A percentile compares a stretch with the other conserved stretches of the same genome.
These are phyloP conservation scores for Chlorops oryzae DNA, from an alignment of 1,140 invertebrate genomes.

Conservation along the genomic window DNA sequence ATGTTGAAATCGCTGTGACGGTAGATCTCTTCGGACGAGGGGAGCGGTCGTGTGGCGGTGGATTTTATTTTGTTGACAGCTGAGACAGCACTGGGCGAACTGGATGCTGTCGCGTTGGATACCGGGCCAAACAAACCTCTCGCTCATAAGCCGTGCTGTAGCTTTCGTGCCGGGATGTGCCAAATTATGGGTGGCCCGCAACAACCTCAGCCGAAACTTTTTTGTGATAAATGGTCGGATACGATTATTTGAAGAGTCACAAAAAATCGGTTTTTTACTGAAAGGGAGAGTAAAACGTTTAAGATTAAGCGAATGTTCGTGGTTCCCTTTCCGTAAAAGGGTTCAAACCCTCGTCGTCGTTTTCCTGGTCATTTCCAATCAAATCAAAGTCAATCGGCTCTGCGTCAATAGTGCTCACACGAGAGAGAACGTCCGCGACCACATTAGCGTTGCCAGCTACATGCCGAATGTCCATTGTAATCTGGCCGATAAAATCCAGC, in stretches of 20 bases:
- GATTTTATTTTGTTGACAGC: background rate
- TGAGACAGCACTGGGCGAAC: background rate
- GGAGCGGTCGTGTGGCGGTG: background rate
- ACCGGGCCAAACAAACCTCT: background rate
- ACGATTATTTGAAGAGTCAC: background rate
- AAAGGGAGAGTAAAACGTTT: background rate
- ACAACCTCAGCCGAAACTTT: background rate
- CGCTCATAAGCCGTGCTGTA: background rate
- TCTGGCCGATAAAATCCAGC: slow-evolving; percentile 43
- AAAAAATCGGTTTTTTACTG: background rate
- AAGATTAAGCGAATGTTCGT: background rate
- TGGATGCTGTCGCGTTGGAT: background rate
- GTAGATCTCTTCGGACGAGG: background rate
- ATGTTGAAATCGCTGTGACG: background rate
- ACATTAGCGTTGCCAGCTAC: slow-evolving; percentile 36
- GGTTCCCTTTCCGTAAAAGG: background rate
- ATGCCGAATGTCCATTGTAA: slow-evolving; percentile 37
- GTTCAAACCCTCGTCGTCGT: background rate
- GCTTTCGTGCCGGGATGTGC: background rate
- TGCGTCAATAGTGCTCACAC: slow-evolving; percentile 15
- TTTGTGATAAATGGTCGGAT: background rate
- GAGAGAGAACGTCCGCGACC: slow-evolving; percentile 35
- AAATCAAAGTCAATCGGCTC: background rate
- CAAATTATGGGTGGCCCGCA: background rate
- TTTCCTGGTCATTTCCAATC: background rate